These are phyloP conservation scores for Schizothorax lantsangensis DNA, from an alignment of 2,797 vertebrate species.

Conservation along the genomic window DNA sequence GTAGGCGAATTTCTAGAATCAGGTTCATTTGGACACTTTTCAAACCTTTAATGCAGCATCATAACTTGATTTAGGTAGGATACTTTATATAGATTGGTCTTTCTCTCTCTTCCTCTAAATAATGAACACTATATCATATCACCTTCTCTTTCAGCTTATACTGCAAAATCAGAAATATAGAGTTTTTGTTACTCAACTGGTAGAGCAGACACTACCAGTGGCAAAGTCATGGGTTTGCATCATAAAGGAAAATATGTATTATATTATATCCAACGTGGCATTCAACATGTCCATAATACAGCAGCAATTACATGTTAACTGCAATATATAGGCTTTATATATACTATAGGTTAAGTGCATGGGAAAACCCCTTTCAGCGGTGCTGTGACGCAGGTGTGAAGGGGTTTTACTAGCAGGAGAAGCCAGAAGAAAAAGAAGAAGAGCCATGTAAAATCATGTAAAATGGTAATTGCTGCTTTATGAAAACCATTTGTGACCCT, in stretches of 20 bases:
- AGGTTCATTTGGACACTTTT: no score
- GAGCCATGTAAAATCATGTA: neutral
- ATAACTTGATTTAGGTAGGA: neutral
- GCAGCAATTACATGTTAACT: neutral
- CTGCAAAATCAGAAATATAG: neutral
- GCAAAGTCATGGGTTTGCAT: neutral
- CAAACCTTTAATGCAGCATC: no score
- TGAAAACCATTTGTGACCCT: neutral
- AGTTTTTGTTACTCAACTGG: neutral
- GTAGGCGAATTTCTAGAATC: neutral
- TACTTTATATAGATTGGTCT: neutral
- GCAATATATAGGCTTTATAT: neutral
- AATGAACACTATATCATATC: neutral
- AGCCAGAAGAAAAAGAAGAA: neutral
- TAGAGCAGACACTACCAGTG: neutral
- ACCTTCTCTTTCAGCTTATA: neutral
- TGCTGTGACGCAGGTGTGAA: constrained; percentile 57
- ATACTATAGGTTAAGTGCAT: neutral
- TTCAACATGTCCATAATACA: neutral
- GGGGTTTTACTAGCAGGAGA: neutral
- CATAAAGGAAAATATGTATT: neutral
- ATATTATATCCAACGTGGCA: neutral
- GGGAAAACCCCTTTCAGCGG: neutral
- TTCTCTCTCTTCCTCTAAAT: no score
- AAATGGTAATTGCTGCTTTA: neutral